Conservation (phyloP, 2,113 vertebrate genomes). For the Anolis sagrei region DNA sequence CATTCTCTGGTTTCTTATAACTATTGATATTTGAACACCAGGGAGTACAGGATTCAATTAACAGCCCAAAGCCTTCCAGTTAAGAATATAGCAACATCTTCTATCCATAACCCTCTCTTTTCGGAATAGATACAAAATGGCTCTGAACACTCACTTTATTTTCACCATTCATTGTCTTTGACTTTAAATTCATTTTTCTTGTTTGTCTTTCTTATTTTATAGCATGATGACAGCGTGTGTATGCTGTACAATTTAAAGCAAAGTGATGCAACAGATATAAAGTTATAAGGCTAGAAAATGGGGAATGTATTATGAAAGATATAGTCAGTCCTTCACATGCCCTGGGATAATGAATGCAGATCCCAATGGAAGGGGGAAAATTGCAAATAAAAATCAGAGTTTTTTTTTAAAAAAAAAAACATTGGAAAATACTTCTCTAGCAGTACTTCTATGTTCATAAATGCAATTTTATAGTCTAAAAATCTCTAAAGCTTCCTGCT, state of each 20-base stretch:
- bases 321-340: too few species aligned
- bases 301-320: background rate
- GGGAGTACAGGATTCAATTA: conserved; percentile 61
- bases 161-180: conserved; percentile 34
- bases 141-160: conserved; percentile 28
- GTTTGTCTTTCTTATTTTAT: conserved; percentile 46
- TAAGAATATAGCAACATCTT: conserved; percentile 52
- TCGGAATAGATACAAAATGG: conserved; percentile 41
- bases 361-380: too few species aligned
- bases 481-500: too few species aligned
- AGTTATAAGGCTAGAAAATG: background rate
- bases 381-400: too few species aligned
- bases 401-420: too few species aligned
- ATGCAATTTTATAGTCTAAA: too few species aligned
- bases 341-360: too few species aligned
- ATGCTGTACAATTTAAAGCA: background rate
- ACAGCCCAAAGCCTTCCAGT: conserved; percentile 45
- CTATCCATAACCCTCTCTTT: conserved; percentile 46
- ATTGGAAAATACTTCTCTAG: too few species aligned
- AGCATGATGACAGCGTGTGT: background rate
- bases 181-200: conserved; percentile 36
- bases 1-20: conserved; percentile 49
- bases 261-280: background rate
- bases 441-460: too few species aligned
- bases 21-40: conserved; percentile 64